Evolutionary conservation across 2,113 vertebrate genomes (phyloP), one percentile per base, ranked within the genome.

Genomic region (Bubo blakistoni): DNA sequence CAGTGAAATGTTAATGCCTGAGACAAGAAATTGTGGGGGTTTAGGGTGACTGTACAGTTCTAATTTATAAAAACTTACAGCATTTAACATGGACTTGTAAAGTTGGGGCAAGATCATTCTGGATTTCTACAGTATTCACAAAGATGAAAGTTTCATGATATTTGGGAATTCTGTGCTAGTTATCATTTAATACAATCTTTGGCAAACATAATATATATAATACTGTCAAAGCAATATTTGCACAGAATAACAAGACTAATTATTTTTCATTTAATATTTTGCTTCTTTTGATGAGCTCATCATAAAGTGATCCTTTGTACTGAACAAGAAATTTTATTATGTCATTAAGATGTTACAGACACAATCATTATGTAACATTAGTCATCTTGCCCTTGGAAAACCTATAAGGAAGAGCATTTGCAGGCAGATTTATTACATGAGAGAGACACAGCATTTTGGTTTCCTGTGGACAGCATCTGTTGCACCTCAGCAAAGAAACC

Each of bases 1-100:
- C 96, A 96, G 82, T 85, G 92, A 97, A 97, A 97, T 94, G 91
- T 94, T 97, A 96, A 96, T 95, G 88, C 71, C 87, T 91, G 86
- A 81, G 66, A 95, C 70, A 81, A 96, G 95, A 95, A 88, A 73
- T 55, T 83, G 62, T 74, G 49, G 51, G 42, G 73, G 63, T 66
- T 95, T 73, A 80, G 89, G 70, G 81, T 84, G 66, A 92, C 65
- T 46, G 32, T 86, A 73, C 58, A 65, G 27, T 71, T 94, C 80
- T 89, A 78, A 94, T 92, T 95, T 88, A 52, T 52, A 87, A 73
- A 91, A 89, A 86, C 10, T 87, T 88, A 80, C 6, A 93, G 16
- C 38, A 74, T 54, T 94, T 96, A 95, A 92, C 82, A 52, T 17
- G 54, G 67, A 61, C 59, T 81, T 34, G 6, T 30, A 44, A 95